Evolutionary conservation across 2,797 vertebrate species (phyloP).

Genomic region (Botia kubotai): DNA sequence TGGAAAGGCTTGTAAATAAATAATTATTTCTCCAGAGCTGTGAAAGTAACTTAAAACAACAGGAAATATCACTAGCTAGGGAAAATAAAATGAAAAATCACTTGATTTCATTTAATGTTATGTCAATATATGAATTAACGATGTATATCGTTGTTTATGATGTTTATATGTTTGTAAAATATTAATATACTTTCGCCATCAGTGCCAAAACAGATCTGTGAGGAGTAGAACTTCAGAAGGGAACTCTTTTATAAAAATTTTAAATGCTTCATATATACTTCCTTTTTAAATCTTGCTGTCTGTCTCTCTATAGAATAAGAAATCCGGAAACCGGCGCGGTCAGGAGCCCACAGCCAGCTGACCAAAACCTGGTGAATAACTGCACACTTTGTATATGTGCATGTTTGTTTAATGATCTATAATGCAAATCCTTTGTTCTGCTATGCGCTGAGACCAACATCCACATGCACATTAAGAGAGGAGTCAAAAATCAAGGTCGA

Average conservation of each 20-base stretch:
- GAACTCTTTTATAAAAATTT: neutral
- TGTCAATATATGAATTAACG: neutral
- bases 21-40: neutral
- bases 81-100: neutral
- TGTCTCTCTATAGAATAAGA: neutral
- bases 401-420: neutral
- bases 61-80: neutral
- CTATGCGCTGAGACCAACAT: neutral
- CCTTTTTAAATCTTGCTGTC: neutral
- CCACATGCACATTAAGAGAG: neutral
- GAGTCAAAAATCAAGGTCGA: neutral
- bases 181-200: neutral
- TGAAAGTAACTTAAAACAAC: neutral
- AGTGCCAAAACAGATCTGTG: neutral
- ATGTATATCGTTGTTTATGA: neutral
- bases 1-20: conserved; percentile 1
- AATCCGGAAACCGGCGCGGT: neutral
- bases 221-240: neutral
- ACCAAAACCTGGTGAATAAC: too few relatives aligned
- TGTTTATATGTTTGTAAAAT: neutral
- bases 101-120: neutral
- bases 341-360: too few relatives aligned
- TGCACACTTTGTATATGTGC: neutral
- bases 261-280: neutral
- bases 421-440: neutral